Evolutionary conservation across 2,797 vertebrate species (phyloP).

Genomic region (Acanthopagrus latus): DNA sequence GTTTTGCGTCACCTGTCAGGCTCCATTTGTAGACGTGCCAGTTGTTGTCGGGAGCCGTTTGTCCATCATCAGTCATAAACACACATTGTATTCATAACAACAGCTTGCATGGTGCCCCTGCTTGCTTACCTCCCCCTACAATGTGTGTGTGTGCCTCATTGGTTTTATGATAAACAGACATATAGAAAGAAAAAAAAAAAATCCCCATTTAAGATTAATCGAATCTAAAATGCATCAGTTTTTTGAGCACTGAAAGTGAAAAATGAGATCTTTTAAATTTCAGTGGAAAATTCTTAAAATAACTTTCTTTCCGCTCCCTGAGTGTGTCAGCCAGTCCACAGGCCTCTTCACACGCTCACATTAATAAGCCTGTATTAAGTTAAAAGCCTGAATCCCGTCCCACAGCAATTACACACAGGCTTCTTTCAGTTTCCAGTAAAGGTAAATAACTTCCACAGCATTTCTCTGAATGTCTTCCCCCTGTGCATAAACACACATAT

Average conservation of each 20-base stretch:
- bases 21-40: conserved; percentile 47
- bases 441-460: conserved; percentile 65
- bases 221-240: neutral
- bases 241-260: conserved; percentile 37
- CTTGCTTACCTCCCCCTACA: neutral
- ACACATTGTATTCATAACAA: conserved; percentile 65
- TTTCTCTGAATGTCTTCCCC: conserved; percentile 65
- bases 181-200: neutral
- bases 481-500: conserved; percentile 71
- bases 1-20: conserved; percentile 63
- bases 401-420: conserved; percentile 62
- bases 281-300: conserved; percentile 34
- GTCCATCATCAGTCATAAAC: conserved; percentile 63
- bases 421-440: conserved; percentile 80
- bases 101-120: conserved; percentile 27
- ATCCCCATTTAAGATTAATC: conserved; percentile 10
- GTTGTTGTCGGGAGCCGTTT: conserved; percentile 62
- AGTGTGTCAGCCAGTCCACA: neutral
- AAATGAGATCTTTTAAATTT: conserved; percentile 2
- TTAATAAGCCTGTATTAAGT: conserved; percentile 37
- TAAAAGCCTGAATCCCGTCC: conserved; percentile 51
- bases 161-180: conserved; percentile 21
- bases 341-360: neutral
- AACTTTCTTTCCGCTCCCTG: neutral
- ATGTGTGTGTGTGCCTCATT: neutral